Base-by-base conservation (phyloP, 1,140 invertebrate species). In the Camponotus vicinus region DNA sequence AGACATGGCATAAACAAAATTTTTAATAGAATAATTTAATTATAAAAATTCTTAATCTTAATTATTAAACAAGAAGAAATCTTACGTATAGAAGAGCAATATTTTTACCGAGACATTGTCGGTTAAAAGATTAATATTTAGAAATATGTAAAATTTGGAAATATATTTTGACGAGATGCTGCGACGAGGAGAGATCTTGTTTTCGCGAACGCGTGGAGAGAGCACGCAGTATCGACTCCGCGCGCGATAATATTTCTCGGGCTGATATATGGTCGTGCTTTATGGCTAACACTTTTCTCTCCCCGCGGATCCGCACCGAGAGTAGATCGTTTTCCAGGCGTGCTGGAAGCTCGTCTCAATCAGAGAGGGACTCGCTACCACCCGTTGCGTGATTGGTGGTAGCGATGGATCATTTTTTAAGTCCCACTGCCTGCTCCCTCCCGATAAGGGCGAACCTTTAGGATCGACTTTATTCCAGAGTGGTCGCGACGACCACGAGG, bases 331-430 rank as follows among this genome's bases (percentile, higher is more conserved):
- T 90, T 91, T 90, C 89, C 73, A 91, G 89, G 63, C 78, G 64
- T 64, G 85, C 66, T 77, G 71, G 79, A 84, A 86, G 89, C 87
- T 91, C 91, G 92, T 92, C 92, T 93, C 92, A 92, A 92, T 93
- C 92, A 92, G 92, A 93, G 92, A 92, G 89, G 89, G 89, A 91
- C 86, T 73, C 52, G 71, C 40, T 84, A 87, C 92, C 93, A 92
- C 93, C 93, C 91, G 91, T 86, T 83, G 92, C 83, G 93, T 93
- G 94, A 95, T 94, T 94, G 94, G 94, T 94, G 91, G 93, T 79
- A 73, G 86, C 87, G 75, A 93, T 94, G 91, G 91, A 92, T 95
- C 93, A 94, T 94, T 94, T 95, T 95, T 95, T 94, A 93, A 94
- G 90, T 92, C 93, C 59, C 69, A 83, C 40, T 89, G 86, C 89